Conservation (phyloP, 2,113 vertebrate genomes). For the Dipodomys ordii region DNA sequence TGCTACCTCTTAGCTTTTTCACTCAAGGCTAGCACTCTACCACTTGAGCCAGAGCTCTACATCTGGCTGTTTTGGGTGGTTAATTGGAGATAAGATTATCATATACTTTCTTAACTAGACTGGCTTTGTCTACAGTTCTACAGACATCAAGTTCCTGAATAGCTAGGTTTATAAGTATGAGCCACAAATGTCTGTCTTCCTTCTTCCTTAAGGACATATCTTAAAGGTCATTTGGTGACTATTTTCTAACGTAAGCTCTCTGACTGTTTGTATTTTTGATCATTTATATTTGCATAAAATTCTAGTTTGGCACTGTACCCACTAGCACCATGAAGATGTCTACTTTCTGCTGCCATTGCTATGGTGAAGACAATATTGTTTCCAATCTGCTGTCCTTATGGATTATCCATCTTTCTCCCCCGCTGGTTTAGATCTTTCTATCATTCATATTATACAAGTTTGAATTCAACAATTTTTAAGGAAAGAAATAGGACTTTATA, state of each 20-base stretch:
- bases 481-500: not conserved
- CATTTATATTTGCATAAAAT: constrained; percentile 11
- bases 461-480: not conserved
- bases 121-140: too few relatives aligned
- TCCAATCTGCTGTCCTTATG: not conserved
- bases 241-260: not conserved
- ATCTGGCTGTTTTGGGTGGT: too few relatives aligned
- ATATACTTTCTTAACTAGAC: too few relatives aligned
- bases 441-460: not conserved
- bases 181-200: too few relatives aligned
- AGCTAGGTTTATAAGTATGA: too few relatives aligned
- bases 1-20: too few relatives aligned
- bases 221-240: constrained; percentile 26
- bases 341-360: not conserved
- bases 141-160: too few relatives aligned
- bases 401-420: not conserved
- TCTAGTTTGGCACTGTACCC: not conserved
- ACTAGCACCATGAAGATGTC: not conserved
- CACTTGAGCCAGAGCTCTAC: too few relatives aligned
- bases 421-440: not conserved
- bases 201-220: not conserved
- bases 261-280: constrained; percentile 18
- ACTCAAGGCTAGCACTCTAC: too few relatives aligned
- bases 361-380: not conserved
- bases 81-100: too few relatives aligned